These are phyloP conservation scores for Drosophila hamatofila DNA, from an alignment of 2,888 invertebrate species.

Conservation along the genomic window DNA sequence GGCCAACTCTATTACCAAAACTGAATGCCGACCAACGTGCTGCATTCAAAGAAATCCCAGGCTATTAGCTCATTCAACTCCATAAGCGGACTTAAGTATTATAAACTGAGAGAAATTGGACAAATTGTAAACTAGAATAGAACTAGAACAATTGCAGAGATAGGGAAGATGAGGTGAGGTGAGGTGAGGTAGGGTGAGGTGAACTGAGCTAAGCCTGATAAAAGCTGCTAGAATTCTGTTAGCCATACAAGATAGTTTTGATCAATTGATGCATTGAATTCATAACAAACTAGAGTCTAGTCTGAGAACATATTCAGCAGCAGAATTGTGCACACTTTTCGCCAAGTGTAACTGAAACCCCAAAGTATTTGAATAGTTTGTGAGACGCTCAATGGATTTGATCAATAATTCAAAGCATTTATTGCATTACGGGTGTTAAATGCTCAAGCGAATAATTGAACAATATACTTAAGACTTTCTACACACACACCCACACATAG, in stretches of 20 bases:
- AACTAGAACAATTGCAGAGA: not conserved
- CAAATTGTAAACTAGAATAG: not conserved
- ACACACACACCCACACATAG: slow-evolving; percentile 9
- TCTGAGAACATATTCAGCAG: not conserved
- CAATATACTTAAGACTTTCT: slow-evolving; percentile 18
- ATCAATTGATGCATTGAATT: not conserved
- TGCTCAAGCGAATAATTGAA: slow-evolving; percentile 40
- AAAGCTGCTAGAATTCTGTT: too few species aligned
- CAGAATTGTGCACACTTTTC: not conserved
- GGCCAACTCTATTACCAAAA: slow-evolving; percentile 64
- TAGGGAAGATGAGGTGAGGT: too few species aligned
- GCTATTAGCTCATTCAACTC: not conserved
- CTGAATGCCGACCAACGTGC: slow-evolving; percentile 18
- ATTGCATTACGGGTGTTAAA: slow-evolving; percentile 55
- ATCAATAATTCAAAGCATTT: slow-evolving; percentile 45
- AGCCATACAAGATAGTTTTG: not conserved
- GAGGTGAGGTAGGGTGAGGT: too few species aligned
- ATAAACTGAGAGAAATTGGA: not conserved
- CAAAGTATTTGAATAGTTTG: not conserved
- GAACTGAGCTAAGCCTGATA: too few species aligned
- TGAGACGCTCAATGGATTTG: slow-evolving; percentile 7
- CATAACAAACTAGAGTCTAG: not conserved
- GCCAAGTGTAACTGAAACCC: not conserved
- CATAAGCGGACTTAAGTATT: not conserved
- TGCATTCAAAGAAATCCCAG: not conserved